A percentile compares a stretch with the other conserved stretches of the same genome.
phyloP scores from a whole-genome alignment of 2,113 vertebrate species.

The Ariopsis seemanni region DNA sequence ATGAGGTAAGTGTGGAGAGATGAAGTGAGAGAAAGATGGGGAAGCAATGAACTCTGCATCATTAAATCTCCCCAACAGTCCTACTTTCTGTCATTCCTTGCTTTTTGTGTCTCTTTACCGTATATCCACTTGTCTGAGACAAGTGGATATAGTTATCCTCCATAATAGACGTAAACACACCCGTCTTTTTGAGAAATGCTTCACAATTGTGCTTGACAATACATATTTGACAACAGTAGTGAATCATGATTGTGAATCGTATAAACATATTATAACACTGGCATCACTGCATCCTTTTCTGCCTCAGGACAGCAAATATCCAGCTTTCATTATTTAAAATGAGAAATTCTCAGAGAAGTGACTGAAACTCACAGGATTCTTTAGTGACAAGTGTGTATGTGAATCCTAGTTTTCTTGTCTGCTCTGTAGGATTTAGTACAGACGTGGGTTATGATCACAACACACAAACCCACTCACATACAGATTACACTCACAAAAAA shows the following conservation, averaged over 20 bases:
- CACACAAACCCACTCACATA: not conserved
- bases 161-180: not conserved
- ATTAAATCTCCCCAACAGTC: not conserved
- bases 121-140: slow-evolving; percentile 10
- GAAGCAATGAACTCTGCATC: slow-evolving; percentile 12
- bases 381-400: not conserved
- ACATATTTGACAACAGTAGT: not conserved
- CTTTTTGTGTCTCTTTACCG: not conserved
- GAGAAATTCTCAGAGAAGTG: not conserved
- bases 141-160: slow-evolving; percentile 3
- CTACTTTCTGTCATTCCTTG: not conserved
- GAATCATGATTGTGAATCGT: slow-evolving; percentile 11
- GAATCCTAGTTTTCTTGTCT: not conserved
- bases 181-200: not conserved
- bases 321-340: slow-evolving; percentile 9
- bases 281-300: not conserved
- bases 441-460: not conserved
- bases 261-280: slow-evolving; percentile 11
- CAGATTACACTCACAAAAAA: not conserved
- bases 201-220: not conserved
- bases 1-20: not conserved
- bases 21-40: not conserved
- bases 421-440: not conserved
- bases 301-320: slow-evolving; percentile 12
- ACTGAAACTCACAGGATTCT: not conserved